Evolutionary conservation across 2,888 invertebrate genomes (phyloP), one percentile per base, ranked within the genome.

Genomic region (Amorpha juglandis): DNA sequence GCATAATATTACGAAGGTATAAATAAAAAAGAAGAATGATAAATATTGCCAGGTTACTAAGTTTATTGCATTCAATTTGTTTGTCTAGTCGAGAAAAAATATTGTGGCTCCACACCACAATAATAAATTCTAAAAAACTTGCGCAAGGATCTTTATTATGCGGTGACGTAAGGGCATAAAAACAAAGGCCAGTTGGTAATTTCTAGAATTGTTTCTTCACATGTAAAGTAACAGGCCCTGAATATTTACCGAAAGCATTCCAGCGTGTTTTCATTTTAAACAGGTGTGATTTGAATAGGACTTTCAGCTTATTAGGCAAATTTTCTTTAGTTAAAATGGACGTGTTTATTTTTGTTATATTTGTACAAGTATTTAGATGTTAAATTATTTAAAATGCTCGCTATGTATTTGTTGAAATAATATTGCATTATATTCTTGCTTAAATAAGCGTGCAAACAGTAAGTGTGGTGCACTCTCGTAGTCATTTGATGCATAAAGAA

Each of bases 311-410:
- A 58, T 58, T 58, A 58, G 58, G 58, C 58, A 42, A 58, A 58
- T 58, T 58, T 42, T 58, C 58, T 42, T 19, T 19, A 58, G 38
- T 0, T 58, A 70, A 71, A 38, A 72, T 70, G 63, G 62, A 65
- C 58, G 74, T 58, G 66, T 63, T 55, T 68, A 50, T 50, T 50
- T 19, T 50, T 35, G 35, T 35, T 8, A 6, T 50, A 19, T 50
- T 50, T 19, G 3, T 50, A 9, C 11, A 70, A 38, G 42, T 42
- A 42, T 58, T 58, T 19, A 42, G 42, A 42, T 42, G 38, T 58
- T 19, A 42, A 19, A 55, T 35, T 55, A 55, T 38, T 55, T 38
- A 16, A 9, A 50, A 19, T 19, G 19, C 50, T 11, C 19, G 19
- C 9, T 27, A n/a, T n/a, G n/a, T n/a, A 27, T 27, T 27, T 27